Evolutionary conservation across 1,140 invertebrate species (phyloP), one percentile per base, ranked within the genome.

Genomic region (Caenorhabditis remanei): DNA sequence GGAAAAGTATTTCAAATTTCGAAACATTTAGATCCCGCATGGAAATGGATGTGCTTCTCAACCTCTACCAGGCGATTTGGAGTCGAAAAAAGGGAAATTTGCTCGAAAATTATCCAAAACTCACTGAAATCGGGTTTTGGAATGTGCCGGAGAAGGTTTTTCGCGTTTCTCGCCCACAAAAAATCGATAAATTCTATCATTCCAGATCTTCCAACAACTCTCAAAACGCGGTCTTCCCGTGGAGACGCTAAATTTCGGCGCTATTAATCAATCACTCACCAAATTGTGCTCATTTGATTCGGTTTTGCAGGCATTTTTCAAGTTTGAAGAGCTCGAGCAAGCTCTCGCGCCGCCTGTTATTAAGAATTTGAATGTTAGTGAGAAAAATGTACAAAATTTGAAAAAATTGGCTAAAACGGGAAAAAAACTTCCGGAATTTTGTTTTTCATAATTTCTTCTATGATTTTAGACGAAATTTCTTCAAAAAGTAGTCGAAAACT

Each of bases 41-140:
- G 71, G 46, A 50, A 79, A 79, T 79, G 71, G 71, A 79, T 5
- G 21, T 79, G 2, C 71, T 79, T 79, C 43, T 79, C 2, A 79
- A 79, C n/a, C 46, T 79, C n/a, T 79, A 79, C 21, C 71, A 79
- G 24, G 43, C 71, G 40, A 79, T 79, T 50, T 79, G 71, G 71
- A 21, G 21, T 79, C 71, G 71, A 13, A 79, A 79, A 79, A n/a
- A 16, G 46, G 71, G 71, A 50, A 79, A 79, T 50, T n/a, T 79
- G 2, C 19, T 79, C 14, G 71, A 79, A 32, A 13, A 4, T 24
- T 79, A 46, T 21, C 71, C 71, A 9, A 50, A 79, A 32, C 50
- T 79, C n/a, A 6, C 9, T 6, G 24, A 48, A 53, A 50, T 79
- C 40, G 71, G 71, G 32, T 79, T 79, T n/a, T 79, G 71, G 71